Evolutionary conservation across 2,113 vertebrate genomes (phyloP).

Genomic region (Dipodomys ordii): DNA sequence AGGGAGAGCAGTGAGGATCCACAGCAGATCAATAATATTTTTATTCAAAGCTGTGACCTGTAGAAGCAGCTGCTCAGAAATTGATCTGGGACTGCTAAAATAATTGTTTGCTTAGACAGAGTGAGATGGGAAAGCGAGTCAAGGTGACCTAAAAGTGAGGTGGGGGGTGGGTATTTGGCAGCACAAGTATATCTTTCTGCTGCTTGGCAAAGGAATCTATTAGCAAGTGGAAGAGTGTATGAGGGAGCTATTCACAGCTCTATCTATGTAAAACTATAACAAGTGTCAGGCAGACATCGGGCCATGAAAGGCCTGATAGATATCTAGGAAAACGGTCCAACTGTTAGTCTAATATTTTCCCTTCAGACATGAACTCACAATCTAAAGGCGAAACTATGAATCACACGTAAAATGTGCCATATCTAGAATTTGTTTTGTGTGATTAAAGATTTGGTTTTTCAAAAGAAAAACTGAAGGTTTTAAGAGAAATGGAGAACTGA

Average conservation of each 20-base stretch:
- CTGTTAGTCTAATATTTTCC: not conserved
- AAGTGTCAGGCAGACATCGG: not conserved
- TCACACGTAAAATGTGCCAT: slow-evolving; percentile 1
- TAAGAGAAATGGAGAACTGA: not conserved
- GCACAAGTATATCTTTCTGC: not conserved
- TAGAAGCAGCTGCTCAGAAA: not conserved
- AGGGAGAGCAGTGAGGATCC: not conserved
- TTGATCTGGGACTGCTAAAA: not conserved
- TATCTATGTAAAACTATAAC: not conserved
- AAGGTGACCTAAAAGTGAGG: not conserved
- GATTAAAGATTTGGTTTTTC: not conserved
- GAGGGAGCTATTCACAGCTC: not conserved
- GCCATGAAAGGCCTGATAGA: not conserved
- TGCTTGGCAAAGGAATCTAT: not conserved
- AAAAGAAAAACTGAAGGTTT: not conserved
- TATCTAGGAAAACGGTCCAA: not conserved
- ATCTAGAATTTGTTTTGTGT: not conserved
- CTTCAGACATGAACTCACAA: slow-evolving; percentile 29
- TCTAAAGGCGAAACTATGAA: slow-evolving; percentile 36
- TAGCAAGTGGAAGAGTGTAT: not conserved
- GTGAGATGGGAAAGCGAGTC: fast-evolving
- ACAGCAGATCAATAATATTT: too few species aligned
- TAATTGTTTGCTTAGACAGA: not conserved
- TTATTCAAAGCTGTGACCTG: too few species aligned
- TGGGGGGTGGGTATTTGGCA: not conserved